Conservation (phyloP, 1,140 invertebrate species). For the Bradysia coprophila region DNA sequence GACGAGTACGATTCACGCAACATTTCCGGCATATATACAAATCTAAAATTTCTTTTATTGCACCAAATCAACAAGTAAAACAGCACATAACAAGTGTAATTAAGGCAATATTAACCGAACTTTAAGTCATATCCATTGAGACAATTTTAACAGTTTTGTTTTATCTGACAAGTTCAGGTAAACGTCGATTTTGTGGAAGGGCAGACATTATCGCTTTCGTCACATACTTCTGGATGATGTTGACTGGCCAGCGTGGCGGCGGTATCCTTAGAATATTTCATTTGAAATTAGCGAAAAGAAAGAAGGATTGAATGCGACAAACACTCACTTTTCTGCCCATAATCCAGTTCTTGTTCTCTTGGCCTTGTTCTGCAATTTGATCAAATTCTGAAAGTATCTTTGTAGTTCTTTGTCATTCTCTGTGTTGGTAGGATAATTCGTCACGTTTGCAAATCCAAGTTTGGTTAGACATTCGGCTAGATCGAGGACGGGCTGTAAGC, state of each 20-base stretch:
- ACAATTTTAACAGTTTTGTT: too few relatives aligned
- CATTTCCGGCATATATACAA: too few relatives aligned
- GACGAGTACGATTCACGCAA: too few relatives aligned
- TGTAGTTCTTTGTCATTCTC: neutral
- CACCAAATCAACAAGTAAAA: too few relatives aligned
- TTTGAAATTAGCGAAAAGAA: neutral
- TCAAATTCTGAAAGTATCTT: conserved; percentile 1
- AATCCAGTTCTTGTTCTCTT: conserved; percentile 1
- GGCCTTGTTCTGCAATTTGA: neutral
- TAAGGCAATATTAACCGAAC: too few relatives aligned
- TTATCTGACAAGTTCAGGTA: neutral
- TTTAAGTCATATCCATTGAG: too few relatives aligned
- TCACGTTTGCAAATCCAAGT: conserved; percentile 3
- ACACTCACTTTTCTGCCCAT: conserved; percentile 2
- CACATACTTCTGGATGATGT: neutral
- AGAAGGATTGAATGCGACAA: too few relatives aligned
- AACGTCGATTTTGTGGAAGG: neutral
- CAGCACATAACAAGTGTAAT: too few relatives aligned
- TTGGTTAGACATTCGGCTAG: neutral
- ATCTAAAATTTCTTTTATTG: too few relatives aligned
- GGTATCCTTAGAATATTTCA: neutral
- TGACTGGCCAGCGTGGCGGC: neutral
- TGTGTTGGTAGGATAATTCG: neutral
- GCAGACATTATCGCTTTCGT: neutral
- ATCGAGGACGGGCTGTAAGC: neutral